Evolutionary conservation across 2,113 vertebrate species (phyloP), one percentile per base, ranked within the genome.

Genomic region (Macrotis lagotis): DNA sequence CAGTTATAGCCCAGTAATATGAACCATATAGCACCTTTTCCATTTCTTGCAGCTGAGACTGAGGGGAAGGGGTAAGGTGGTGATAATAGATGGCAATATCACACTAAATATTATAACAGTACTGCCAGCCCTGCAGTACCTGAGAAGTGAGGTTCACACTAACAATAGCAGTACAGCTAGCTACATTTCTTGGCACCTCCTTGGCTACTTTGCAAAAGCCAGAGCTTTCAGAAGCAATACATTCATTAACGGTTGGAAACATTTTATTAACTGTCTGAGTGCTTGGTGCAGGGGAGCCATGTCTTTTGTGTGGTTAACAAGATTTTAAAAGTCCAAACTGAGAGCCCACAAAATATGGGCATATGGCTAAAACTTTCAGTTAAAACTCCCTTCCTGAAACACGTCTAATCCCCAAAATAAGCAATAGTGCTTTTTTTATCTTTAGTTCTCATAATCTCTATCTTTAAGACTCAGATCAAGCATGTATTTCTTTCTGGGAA

Each of bases 21-120:
- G 97, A 98, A 98, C 95, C 97, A 98, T 91, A 98, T 97, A 98
- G 97, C 98, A 98, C 98, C 97, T 98, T 97, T 1, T 97, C 98
- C 96, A 96, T 98, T 83, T 98, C 98, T 98, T 97, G 98, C 98
- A 98, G 98, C 97, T 98, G 95, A 97, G 96, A 95, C 49, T 44
- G 94, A 98, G 97, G 97, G 96, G 98, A 98, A 97, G 97, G 96
- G 97, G 96, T 91, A 95, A 94, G 97, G 95, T 98, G 97, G 98
- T 98, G 98, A 98, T 98, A 98, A 98, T 94, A 98, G 98, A 98
- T 98, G 98, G 96, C 96, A 98, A 97, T 97, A 98, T 98, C 98
- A 98, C 98, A 98, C 98, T 97, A 97, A 98, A 98, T 98, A 98
- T 98, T 98, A 98, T 98, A 98, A 98, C 97, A 97, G 1, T 97